These are phyloP conservation scores for Drosophila nr. medialis DNA, from an alignment of 2,888 invertebrate genomes.

Conservation along the genomic window DNA sequence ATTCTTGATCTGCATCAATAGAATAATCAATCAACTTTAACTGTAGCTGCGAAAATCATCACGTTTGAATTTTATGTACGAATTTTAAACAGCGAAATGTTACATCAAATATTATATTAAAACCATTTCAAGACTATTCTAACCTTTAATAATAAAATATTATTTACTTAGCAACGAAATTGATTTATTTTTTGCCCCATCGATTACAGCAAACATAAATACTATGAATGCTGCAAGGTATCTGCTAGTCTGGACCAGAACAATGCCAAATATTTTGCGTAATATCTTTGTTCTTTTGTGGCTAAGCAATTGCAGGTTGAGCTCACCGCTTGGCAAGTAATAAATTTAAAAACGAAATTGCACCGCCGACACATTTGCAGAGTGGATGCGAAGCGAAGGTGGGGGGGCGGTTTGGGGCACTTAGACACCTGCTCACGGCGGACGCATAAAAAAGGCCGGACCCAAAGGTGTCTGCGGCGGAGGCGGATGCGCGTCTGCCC, in stretches of 20 bases:
- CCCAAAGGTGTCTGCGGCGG: slow-evolving; percentile 34
- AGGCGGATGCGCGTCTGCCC: slow-evolving; percentile 14
- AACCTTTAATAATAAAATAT: not conserved
- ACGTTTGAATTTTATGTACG: not conserved
- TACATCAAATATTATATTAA: not conserved
- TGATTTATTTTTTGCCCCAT: not conserved
- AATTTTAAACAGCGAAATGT: no score
- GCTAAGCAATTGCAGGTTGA: slow-evolving; percentile 21
- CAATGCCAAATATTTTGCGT: not conserved
- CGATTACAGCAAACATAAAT: not conserved
- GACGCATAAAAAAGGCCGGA: slow-evolving; percentile 24
- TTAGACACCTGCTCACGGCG: slow-evolving; percentile 36
- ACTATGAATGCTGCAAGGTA: not conserved
- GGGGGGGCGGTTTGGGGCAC: not conserved
- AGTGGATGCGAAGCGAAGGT: slow-evolving; percentile 22
- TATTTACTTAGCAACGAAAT: not conserved
- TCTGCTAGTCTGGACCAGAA: not conserved
- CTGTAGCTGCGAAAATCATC: not conserved
- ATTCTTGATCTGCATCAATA: not conserved
- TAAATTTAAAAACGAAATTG: slow-evolving; percentile 56
- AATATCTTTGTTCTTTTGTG: slow-evolving; percentile 11
- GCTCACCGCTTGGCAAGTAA: slow-evolving; percentile 27
- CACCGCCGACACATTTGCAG: slow-evolving; percentile 45
- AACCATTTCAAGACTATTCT: not conserved
- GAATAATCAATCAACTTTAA: not conserved